Conservation (phyloP, 2,888 invertebrate genomes). For the Caenorhabditis panamensis region DNA sequence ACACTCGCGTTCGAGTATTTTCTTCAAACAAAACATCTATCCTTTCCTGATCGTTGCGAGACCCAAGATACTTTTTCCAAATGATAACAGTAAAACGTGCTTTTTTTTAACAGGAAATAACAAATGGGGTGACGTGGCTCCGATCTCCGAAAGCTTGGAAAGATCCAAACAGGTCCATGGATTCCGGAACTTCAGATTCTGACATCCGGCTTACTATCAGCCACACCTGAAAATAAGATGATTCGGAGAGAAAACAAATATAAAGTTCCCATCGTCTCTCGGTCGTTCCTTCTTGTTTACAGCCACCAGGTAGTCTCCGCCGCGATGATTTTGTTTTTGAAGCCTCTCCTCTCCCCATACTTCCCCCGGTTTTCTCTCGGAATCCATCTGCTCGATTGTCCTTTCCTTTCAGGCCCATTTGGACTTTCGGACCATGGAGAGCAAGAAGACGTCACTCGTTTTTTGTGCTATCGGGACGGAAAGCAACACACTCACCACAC, state of each 20-base stretch:
- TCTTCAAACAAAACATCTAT: too few relatives aligned
- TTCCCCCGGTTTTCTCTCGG: background rate
- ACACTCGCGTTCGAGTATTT: background rate
- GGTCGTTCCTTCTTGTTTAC: conserved; percentile 13
- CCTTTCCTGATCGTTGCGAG: too few relatives aligned
- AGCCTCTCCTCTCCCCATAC: background rate
- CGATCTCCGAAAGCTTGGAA: too few relatives aligned
- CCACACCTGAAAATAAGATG: too few relatives aligned
- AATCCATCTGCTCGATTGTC: background rate
- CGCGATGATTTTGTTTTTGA: conserved; percentile 8
- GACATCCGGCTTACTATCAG: too few relatives aligned
- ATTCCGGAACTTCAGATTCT: background rate
- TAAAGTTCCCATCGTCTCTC: conserved; percentile 22
- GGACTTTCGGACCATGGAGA: conserved; percentile 37
- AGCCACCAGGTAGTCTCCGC: conserved; percentile 5
- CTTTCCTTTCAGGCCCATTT: conserved; percentile 10
- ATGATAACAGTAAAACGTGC: too few relatives aligned
- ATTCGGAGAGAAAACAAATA: conserved; percentile 17
- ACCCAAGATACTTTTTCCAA: background rate
- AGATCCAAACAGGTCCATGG: too few relatives aligned
- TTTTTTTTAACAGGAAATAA: too few relatives aligned
- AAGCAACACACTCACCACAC: conserved; percentile 23
- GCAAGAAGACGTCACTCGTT: conserved; percentile 33
- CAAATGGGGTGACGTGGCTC: too few relatives aligned
- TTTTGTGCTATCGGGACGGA: conserved; percentile 4